phyloP scores from a whole-genome alignment of 2,888 invertebrate species.

The Ctenicera cuprea region DNA sequence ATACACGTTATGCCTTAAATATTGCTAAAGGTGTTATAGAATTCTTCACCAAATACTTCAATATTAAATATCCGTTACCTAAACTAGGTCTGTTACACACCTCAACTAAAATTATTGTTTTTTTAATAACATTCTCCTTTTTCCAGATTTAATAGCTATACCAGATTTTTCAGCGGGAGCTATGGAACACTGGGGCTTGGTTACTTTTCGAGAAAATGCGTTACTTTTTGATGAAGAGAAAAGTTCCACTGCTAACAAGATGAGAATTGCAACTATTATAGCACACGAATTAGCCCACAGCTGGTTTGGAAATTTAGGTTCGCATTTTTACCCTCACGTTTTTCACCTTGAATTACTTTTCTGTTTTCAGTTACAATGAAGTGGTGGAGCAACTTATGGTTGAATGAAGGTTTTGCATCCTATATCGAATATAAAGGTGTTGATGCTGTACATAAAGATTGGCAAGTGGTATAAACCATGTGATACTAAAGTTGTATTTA shows the following conservation, averaged over 20 bases:
- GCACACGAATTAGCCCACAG: slow-evolving; percentile 97
- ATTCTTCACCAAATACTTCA: slow-evolving; percentile 88
- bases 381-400: slow-evolving; percentile 96
- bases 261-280: slow-evolving; percentile 87
- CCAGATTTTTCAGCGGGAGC: slow-evolving; percentile 95
- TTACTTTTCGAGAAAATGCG: slow-evolving; percentile 92
- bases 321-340: slow-evolving; percentile 50
- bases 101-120: too few species aligned
- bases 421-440: slow-evolving; percentile 91
- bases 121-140: too few species aligned
- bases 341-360: neutral
- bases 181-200: slow-evolving; percentile 97
- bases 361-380: slow-evolving; percentile 85
- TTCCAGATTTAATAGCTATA: slow-evolving; percentile 88
- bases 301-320: slow-evolving; percentile 94
- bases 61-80: slow-evolving; percentile 90
- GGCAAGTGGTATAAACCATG: slow-evolving; percentile 82
- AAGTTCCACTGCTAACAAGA: slow-evolving; percentile 85
- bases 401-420: slow-evolving; percentile 95
- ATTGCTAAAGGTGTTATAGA: slow-evolving; percentile 84
- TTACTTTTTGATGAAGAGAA: slow-evolving; percentile 84
- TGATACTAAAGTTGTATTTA: neutral
- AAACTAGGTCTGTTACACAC: slow-evolving; percentile 82
- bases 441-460: slow-evolving; percentile 81
- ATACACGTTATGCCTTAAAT: slow-evolving; percentile 84